These are phyloP conservation scores for Chrysodeixis includens DNA, from an alignment of 2,888 invertebrate genomes.

Conservation along the genomic window DNA sequence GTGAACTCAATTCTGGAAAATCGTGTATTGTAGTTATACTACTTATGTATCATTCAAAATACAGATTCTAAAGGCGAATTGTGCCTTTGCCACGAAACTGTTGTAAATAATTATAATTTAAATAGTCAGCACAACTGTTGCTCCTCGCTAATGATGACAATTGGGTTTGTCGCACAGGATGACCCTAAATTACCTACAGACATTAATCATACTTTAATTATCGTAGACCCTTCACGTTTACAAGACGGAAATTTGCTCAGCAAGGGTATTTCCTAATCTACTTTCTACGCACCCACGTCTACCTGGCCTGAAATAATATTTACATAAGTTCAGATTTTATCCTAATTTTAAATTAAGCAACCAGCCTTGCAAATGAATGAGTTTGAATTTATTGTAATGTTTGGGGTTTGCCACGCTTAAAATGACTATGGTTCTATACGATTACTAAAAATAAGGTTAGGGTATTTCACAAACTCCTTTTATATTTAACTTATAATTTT, in stretches of 20 bases:
- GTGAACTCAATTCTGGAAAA: background rate
- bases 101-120: background rate
- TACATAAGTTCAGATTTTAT: slow-evolving; percentile 43
- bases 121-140: slow-evolving; percentile 32
- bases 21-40: background rate
- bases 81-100: background rate
- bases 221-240: slow-evolving; percentile 59
- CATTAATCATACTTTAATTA: slow-evolving; percentile 67
- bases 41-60: no score
- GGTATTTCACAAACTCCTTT: background rate
- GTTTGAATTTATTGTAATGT: background rate
- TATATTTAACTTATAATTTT: background rate
- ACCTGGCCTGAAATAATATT: slow-evolving; percentile 33
- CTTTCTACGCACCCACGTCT: slow-evolving; percentile 34
- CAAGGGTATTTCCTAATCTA: slow-evolving; percentile 56
- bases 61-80: no score
- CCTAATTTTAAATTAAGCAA: slow-evolving; percentile 27
- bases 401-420: background rate
- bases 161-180: slow-evolving; percentile 43
- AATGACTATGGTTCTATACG: background rate
- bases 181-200: slow-evolving; percentile 41
- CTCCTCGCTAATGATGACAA: slow-evolving; percentile 40
- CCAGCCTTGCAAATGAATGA: slow-evolving; percentile 9
- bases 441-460: background rate
- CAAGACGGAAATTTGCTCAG: slow-evolving; percentile 64